A percentile compares a stretch with the other conserved stretches of the same genome.
Conservation (phyloP, 2,113 vertebrate species). For the Mustela lutreola region DNA sequence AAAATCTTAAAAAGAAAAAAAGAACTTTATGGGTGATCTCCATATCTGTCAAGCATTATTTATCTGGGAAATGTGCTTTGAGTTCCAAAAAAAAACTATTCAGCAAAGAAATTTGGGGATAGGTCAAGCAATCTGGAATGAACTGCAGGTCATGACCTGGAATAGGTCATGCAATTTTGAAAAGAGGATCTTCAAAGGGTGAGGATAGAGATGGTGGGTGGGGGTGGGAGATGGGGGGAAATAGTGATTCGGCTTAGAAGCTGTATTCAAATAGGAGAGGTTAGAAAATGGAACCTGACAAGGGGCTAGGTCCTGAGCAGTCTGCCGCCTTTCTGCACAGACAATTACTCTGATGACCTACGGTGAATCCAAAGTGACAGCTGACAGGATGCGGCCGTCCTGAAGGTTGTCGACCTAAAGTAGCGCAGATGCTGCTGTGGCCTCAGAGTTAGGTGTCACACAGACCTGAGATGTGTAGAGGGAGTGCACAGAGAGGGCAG, state of each 20-base stretch:
- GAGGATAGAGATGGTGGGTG: background rate
- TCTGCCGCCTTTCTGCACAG: background rate
- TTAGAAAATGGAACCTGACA: background rate
- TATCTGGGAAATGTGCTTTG: background rate
- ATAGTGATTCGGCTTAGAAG: background rate
- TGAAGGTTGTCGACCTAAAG: background rate
- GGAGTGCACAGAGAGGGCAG: background rate
- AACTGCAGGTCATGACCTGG: no score
- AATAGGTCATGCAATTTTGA: background rate
- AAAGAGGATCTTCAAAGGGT: background rate
- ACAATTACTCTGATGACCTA: background rate
- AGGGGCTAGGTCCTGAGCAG: background rate
- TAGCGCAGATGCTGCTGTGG: background rate
- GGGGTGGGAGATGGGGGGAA: background rate
- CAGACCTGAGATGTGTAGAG: background rate
- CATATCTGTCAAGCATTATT: background rate
- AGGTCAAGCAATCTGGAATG: no score
- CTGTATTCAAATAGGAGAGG: background rate
- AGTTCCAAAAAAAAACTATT: background rate
- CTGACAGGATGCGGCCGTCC: background rate
- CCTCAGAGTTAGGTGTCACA: background rate
- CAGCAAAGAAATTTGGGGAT: background rate
- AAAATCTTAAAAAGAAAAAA: background rate
- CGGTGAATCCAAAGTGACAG: conserved; percentile 31
- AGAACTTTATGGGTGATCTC: background rate